Conservation (phyloP, 2,888 invertebrate species). For the Hylaea fasciaria region DNA sequence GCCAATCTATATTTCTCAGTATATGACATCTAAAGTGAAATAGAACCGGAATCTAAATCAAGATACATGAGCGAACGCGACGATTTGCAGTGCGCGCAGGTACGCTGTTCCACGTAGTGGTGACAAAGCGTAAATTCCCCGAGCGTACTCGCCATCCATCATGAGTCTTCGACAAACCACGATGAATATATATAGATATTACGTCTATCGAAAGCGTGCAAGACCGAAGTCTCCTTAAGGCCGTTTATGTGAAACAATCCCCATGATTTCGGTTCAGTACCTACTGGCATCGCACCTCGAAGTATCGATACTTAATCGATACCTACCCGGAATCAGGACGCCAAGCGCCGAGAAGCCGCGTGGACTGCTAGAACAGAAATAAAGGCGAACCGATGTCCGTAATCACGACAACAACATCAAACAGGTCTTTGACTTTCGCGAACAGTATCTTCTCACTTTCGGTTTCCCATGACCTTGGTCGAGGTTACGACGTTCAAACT, state of each 20-base stretch:
- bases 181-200: constrained; percentile 5
- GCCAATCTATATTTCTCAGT: constrained; percentile 1
- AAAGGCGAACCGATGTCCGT: constrained; percentile 26
- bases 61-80: constrained; percentile 8
- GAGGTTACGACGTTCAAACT: not conserved
- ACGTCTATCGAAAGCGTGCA: not conserved
- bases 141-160: constrained; percentile 24
- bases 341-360: constrained; percentile 25
- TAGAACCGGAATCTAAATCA: constrained; percentile 13
- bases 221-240: not conserved
- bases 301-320: no score
- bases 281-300: no score
- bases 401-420: constrained; percentile 22
- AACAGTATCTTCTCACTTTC: constrained; percentile 1
- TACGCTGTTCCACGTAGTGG: constrained; percentile 25
- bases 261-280: not conserved
- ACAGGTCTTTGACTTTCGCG: constrained; percentile 27
- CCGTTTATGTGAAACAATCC: no score
- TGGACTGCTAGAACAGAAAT: constrained; percentile 10
- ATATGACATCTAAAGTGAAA: constrained; percentile 5
- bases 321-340: constrained; percentile 18
- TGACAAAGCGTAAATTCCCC: constrained; percentile 24
- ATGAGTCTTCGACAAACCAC: constrained; percentile 28
- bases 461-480: not conserved
- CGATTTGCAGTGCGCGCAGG: constrained; percentile 9